These are phyloP conservation scores for Micrasema longulum DNA, from an alignment of 1,140 invertebrate genomes.

Conservation along the genomic window DNA sequence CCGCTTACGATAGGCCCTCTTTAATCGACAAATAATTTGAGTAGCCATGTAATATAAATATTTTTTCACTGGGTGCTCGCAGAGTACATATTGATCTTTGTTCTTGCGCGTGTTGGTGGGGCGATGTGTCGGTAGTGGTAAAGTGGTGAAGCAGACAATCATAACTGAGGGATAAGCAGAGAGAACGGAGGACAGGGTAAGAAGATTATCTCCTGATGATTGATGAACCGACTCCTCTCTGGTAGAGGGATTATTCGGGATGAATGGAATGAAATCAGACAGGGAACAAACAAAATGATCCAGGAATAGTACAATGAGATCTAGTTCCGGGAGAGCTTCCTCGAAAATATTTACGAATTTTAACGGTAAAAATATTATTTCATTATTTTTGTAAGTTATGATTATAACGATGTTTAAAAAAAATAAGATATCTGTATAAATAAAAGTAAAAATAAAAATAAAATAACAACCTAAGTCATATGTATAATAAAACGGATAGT, in stretches of 20 bases:
- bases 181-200: constrained; percentile 55
- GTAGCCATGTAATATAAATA: too few species aligned
- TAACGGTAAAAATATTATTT: too few species aligned
- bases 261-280: constrained; percentile 32
- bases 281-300: constrained; percentile 10
- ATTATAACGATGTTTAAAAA: neutral
- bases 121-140: neutral
- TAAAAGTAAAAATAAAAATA: neutral
- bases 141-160: constrained; percentile 16
- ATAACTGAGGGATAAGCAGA: constrained; percentile 27
- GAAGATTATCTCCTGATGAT: constrained; percentile 74
- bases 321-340: too few species aligned
- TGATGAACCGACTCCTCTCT: constrained; percentile 65
- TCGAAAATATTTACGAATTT: too few species aligned
- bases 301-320: neutral
- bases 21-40: too few species aligned
- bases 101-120: neutral
- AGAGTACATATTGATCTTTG: neutral
- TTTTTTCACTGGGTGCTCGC: too few species aligned
- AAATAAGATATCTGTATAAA: neutral
- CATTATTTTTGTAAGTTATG: too few species aligned
- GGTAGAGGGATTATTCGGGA: constrained; percentile 13
- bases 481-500: too few species aligned
- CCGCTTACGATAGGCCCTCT: too few species aligned
- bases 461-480: too few species aligned